A percentile compares a stretch with the other conserved stretches of the same genome.
phyloP scores from a whole-genome alignment of 2,113 vertebrate species.

The Pelodiscus sinensis region DNA sequence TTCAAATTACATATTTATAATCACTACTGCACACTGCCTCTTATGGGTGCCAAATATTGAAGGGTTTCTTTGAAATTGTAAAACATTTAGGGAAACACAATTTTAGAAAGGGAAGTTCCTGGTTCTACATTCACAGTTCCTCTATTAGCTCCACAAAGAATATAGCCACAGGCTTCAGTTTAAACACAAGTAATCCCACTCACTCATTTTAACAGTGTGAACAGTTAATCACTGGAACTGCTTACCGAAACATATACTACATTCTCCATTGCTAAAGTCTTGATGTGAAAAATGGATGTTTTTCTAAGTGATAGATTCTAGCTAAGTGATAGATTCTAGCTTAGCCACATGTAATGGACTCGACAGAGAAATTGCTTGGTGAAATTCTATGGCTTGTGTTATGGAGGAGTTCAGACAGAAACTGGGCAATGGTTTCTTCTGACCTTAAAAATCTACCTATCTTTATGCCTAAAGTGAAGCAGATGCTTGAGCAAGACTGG shows the following conservation, averaged over 20 bases:
- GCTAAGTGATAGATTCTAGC: background rate
- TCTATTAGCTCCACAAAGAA: background rate
- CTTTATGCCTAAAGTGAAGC: background rate
- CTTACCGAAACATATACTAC: background rate
- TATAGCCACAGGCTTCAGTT: background rate
- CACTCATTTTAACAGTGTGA: background rate
- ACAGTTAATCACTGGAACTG: background rate
- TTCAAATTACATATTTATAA: conserved; percentile 36
- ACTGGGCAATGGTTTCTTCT: background rate
- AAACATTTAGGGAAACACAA: background rate
- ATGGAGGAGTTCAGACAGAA: background rate
- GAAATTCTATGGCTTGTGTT: background rate
- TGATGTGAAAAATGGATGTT: background rate
- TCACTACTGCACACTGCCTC: background rate
- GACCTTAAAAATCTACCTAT: background rate
- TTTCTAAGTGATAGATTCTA: background rate
- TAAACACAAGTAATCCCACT: background rate
- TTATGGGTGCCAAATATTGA: conserved; percentile 9
- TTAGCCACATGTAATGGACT: background rate
- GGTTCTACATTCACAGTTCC: background rate
- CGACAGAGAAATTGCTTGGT: background rate
- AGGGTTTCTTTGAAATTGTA: conserved; percentile 19
- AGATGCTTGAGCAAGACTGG: background rate
- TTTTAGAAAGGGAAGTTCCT: accelerated
- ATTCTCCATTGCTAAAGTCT: background rate